These are phyloP conservation scores for Drosophila takahashii DNA, from an alignment of 1,140 invertebrate species.

Conservation along the genomic window DNA sequence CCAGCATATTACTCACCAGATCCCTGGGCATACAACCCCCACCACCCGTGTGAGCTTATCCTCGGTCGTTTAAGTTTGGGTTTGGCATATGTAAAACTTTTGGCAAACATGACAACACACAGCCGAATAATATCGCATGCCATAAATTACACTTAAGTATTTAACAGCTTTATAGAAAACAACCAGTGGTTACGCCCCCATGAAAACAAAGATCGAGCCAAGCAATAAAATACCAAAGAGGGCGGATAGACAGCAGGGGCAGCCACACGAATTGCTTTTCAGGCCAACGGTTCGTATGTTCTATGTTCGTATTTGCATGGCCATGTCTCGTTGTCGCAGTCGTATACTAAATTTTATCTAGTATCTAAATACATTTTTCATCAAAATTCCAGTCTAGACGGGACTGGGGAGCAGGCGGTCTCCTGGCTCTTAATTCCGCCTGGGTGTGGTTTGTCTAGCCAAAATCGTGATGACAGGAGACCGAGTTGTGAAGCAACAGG, in stretches of 20 bases:
- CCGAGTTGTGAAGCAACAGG: constrained; percentile 6
- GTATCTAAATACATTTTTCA: constrained; percentile 67
- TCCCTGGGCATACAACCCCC: constrained; percentile 17
- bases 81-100: constrained; percentile 76
- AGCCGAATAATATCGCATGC: constrained; percentile 78
- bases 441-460: constrained; percentile 25
- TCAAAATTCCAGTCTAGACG: constrained; percentile 45
- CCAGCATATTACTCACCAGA: constrained; percentile 34
- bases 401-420: neutral
- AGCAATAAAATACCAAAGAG: constrained; percentile 62
- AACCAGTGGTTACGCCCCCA: constrained; percentile 54
- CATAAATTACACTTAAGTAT: constrained; percentile 82
- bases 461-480: constrained; percentile 21
- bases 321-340: constrained; percentile 8
- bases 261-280: constrained; percentile 3
- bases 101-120: constrained; percentile 73
- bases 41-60: constrained; percentile 10
- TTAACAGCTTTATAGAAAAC: constrained; percentile 74
- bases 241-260: constrained; percentile 27
- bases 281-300: neutral
- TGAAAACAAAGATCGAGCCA: constrained; percentile 22
- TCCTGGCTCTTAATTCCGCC: neutral
- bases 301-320: constrained; percentile 7
- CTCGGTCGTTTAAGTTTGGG: constrained; percentile 52
- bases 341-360: constrained; percentile 41